Percentiles rank a stretch among this genome's conserved stretches.
Conservation (phyloP, 2,888 invertebrate genomes). For the Drosophila subsilvestris region DNA sequence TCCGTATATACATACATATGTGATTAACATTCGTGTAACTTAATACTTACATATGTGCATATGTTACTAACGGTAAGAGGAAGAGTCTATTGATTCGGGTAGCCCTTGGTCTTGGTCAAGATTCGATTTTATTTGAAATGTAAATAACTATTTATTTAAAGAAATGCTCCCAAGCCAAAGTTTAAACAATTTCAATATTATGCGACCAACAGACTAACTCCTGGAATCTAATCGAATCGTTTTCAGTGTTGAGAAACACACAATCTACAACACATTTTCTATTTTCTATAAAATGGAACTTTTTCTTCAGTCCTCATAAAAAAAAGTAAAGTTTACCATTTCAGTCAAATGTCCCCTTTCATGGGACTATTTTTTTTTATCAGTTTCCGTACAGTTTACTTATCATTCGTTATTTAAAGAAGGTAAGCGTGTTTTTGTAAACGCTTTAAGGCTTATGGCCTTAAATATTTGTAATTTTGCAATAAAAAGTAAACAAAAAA, state of each 20-base stretch:
- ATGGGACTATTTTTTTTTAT: not conserved
- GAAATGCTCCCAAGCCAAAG: not conserved
- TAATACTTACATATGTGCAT: not conserved
- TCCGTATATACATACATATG: slow-evolving; percentile 1
- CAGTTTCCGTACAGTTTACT: not conserved
- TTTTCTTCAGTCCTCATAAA: not conserved
- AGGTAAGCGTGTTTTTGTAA: not conserved
- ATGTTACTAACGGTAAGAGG: not conserved
- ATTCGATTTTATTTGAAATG: not conserved
- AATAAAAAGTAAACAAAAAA: not conserved
- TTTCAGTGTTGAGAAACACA: not conserved
- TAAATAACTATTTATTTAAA: not conserved
- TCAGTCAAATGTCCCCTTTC: not conserved
- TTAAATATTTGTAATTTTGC: not conserved
- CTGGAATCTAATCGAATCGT: not conserved
- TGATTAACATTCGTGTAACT: not conserved
- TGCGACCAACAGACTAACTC: not conserved
- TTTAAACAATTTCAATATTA: not conserved
- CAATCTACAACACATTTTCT: not conserved
- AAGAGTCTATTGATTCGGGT: not conserved
- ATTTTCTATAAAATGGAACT: not conserved
- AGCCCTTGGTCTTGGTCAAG: not conserved
- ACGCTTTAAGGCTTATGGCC: not conserved
- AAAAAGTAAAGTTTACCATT: not conserved
- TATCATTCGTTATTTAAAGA: not conserved